Conservation (phyloP, 2,888 invertebrate species). For the Pecten maximus region DNA sequence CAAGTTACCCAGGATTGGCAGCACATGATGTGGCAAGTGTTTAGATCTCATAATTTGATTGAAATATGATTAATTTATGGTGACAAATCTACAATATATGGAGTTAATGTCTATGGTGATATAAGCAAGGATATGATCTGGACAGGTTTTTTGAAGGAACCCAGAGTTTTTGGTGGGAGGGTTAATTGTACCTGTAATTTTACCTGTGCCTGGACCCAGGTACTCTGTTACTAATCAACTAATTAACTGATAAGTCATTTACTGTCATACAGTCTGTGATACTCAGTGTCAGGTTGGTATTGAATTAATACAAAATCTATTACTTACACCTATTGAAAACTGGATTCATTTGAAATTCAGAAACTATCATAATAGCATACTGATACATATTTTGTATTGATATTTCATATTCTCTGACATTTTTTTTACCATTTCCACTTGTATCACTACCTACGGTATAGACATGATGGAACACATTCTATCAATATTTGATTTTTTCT, state of each 20-base stretch:
- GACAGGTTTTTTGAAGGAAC: background rate
- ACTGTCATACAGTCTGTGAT: background rate
- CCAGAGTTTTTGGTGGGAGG: background rate
- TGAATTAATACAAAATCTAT: background rate
- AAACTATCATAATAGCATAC: background rate
- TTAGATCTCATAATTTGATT: background rate
- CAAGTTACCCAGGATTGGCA: background rate
- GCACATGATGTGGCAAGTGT: conserved; percentile 22
- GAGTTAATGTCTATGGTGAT: background rate
- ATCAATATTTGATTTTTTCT: no score
- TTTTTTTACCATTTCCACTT: background rate
- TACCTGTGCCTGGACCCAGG: background rate
- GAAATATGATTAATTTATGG: background rate
- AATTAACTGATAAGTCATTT: background rate
- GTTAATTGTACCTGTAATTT: background rate
- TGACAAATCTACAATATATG: background rate
- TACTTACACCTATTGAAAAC: background rate
- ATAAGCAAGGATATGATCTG: background rate
- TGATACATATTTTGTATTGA: no score
- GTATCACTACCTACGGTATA: no score
- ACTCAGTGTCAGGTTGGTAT: background rate
- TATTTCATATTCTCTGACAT: no score
- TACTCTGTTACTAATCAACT: background rate
- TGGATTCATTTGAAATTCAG: background rate
- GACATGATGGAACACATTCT: no score